Conservation (phyloP, 2,113 vertebrate species). For the Pangasianodon gigas region DNA sequence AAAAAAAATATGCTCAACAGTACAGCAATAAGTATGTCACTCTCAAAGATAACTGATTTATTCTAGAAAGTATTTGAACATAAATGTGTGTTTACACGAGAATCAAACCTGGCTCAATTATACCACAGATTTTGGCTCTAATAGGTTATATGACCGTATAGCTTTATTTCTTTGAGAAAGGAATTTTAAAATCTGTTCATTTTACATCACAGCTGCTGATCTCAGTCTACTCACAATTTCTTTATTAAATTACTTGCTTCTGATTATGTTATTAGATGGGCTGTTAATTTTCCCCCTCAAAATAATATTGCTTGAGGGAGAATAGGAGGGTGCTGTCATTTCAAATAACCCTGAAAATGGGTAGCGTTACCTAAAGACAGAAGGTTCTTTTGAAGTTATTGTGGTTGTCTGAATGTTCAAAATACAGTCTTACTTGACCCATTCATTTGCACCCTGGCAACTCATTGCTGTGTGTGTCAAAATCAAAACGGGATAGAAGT, state of each 20-base stretch:
- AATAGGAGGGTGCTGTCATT: background rate
- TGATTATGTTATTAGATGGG: background rate
- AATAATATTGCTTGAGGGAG: background rate
- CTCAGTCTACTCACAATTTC: background rate
- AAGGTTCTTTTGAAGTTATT: background rate
- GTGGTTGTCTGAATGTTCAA: background rate
- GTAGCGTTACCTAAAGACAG: background rate
- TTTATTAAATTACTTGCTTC: background rate
- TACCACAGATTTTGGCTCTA: background rate
- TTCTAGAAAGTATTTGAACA: background rate
- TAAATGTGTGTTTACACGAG: background rate
- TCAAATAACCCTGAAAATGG: background rate
- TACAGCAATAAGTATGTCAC: background rate
- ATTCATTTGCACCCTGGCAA: background rate
- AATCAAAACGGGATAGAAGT: slow-evolving; percentile 7
- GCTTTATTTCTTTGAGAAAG: background rate
- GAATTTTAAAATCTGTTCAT: background rate
- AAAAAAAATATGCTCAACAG: background rate
- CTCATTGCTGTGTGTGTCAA: background rate
- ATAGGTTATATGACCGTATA: background rate
- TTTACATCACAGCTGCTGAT: background rate
- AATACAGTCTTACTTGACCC: background rate
- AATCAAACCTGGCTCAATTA: background rate
- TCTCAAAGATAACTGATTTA: background rate
- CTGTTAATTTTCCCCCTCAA: background rate